Evolutionary conservation across 2,888 invertebrate genomes (phyloP), one percentile per base, ranked within the genome.

Genomic region (Orgyia antiqua): DNA sequence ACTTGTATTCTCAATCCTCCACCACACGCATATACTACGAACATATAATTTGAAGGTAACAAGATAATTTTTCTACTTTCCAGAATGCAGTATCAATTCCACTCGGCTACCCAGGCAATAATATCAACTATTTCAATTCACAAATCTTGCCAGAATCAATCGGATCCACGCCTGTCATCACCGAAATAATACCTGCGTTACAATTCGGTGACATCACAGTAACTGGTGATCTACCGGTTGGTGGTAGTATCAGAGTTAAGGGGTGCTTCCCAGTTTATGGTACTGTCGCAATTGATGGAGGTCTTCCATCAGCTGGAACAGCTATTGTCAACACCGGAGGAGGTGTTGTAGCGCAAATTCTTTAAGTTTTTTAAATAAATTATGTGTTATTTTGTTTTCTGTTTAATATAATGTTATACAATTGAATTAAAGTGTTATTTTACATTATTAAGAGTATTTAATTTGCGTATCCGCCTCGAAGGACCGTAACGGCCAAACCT

Each of bases 211-310:
- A 80, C 10, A 57, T 82, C 0, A 60, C 64, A 0, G 50, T 77
- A 2, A 52, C 62, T 0, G 80, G 80, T 0, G 78, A 79, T 2
- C 43, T 82, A 18, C 78, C 78, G 3, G 62, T 82, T 0, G 70
- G 66, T 12, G 80, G 80, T 0, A 63, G 62, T 1, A 79, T 80
- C 0, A 74, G 69, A 39, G 72, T 82, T 0, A 65, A 61, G 15
- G 80, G 80, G 0, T 60, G 73, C 1, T 77, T 82, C 58, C 82
- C 82, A 0, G 75, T 80, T 0, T 80, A 79, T 28, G 82, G 80
- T 0, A 66, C 66, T 10, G 67, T 80, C 1, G 65, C 65, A 0
- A 56, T 82, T 0, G 77, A 80, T 39, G 80, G 82, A 1, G 45
- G 49, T 0, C 41, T 82, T 7, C 77, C 79, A 1, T 73, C 80